Conservation (phyloP, 2,888 invertebrate genomes). For the Chrysolina haemoptera region DNA sequence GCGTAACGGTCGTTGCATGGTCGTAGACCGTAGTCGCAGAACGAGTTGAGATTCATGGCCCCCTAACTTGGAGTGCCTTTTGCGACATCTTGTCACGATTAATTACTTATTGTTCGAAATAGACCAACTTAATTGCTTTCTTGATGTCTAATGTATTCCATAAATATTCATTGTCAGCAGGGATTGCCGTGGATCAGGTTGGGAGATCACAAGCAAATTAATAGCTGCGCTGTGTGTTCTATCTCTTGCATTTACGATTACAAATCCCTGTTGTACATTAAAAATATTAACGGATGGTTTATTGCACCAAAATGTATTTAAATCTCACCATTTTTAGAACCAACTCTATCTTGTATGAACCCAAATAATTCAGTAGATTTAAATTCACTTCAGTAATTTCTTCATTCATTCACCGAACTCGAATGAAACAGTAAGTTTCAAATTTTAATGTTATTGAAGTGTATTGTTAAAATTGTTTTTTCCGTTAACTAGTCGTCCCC, state of each 20-base stretch:
- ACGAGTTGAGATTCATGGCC: slow-evolving; percentile 45
- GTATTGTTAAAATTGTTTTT: no score
- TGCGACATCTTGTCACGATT: slow-evolving; percentile 67
- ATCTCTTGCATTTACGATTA: slow-evolving; percentile 5
- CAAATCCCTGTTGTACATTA: slow-evolving; percentile 1
- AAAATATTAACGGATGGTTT: slow-evolving; percentile 16
- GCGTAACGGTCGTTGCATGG: slow-evolving; percentile 51
- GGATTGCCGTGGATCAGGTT: slow-evolving; percentile 35
- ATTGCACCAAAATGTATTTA: neutral
- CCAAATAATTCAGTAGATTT: no score
- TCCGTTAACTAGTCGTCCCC: no score
- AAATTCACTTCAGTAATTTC: no score
- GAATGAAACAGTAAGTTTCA: no score
- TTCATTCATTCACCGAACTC: no score
- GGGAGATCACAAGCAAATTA: slow-evolving; percentile 17
- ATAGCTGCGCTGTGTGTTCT: slow-evolving; percentile 19
- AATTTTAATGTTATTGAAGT: no score
- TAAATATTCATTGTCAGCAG: slow-evolving; percentile 62
- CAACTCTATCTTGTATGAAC: no score
- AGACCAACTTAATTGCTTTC: slow-evolving; percentile 57
- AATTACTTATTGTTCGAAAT: slow-evolving; percentile 67
- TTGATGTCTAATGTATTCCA: slow-evolving; percentile 54
- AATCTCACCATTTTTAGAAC: no score
- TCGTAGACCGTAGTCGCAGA: slow-evolving; percentile 50
- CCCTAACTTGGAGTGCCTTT: slow-evolving; percentile 56